phyloP scores from a whole-genome alignment of 2,797 vertebrate species.

The Sebastes diploproa region DNA sequence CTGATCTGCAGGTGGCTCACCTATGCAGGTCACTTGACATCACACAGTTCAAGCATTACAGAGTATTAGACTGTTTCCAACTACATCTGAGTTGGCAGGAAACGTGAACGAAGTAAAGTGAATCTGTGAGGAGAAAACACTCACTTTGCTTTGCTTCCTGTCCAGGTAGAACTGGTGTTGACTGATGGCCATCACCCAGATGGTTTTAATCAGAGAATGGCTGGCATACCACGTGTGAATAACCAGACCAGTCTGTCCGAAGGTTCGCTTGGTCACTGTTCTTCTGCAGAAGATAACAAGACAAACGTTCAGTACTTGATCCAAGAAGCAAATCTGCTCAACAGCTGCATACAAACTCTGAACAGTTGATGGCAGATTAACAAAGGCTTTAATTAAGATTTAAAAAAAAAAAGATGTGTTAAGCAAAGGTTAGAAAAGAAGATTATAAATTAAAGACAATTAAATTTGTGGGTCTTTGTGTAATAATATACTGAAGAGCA shows the following conservation, averaged over 20 bases:
- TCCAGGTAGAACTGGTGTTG: slow-evolving; percentile 99
- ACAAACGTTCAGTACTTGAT: slow-evolving; percentile 3
- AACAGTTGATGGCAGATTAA: not conserved
- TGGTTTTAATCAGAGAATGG: slow-evolving; percentile 97
- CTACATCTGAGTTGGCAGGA: not conserved
- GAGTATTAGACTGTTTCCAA: not conserved
- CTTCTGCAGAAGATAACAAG: slow-evolving; percentile 79
- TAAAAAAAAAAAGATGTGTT: not conserved
- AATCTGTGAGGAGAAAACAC: slow-evolving; percentile 50
- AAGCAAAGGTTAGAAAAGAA: not conserved
- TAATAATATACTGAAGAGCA: slow-evolving; percentile 18
- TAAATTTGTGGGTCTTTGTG: slow-evolving; percentile 13
- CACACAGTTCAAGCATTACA: not conserved
- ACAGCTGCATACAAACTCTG: not conserved
- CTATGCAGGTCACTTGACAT: not conserved
- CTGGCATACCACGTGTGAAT: slow-evolving; percentile 98
- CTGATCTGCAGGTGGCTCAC: not conserved
- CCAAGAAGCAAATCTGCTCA: slow-evolving; percentile 2
- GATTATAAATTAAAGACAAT: slow-evolving; percentile 6
- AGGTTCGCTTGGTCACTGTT: slow-evolving; percentile 90
- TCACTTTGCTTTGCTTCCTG: slow-evolving; percentile 97
- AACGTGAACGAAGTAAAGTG: not conserved
- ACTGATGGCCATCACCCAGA: slow-evolving; percentile 99
- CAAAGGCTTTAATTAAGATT: not conserved
- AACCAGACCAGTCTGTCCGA: slow-evolving; percentile 92